These are phyloP conservation scores for Oriolus oriolus DNA, from an alignment of 2,113 vertebrate genomes.

Conservation along the genomic window DNA sequence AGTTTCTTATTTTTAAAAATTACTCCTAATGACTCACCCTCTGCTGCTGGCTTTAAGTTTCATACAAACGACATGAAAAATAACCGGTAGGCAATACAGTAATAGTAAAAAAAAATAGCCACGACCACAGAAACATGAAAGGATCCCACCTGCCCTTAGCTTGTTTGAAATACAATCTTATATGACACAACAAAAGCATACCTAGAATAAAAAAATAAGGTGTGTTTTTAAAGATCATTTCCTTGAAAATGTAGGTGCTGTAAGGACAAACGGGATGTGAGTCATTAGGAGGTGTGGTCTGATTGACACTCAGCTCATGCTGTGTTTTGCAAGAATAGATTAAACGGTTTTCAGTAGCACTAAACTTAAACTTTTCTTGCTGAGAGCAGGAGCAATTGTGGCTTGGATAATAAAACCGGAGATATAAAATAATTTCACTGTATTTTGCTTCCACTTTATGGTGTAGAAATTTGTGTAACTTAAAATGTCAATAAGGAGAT, in stretches of 20 bases:
- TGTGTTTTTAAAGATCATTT: neutral
- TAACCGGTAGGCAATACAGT: neutral
- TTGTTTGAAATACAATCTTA: neutral
- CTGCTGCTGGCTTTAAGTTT: neutral
- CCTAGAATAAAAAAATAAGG: neutral
- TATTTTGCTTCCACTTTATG: neutral
- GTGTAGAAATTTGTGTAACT: neutral
- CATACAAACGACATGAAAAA: neutral
- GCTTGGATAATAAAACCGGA: neutral
- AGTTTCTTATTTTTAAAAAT: neutral
- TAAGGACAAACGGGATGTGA: neutral
- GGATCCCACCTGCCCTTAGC: neutral
- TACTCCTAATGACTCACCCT: neutral
- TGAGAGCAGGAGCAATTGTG: neutral
- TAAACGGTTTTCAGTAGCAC: neutral
- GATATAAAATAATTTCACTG: neutral
- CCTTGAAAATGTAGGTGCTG: neutral
- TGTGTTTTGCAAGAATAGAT: neutral
- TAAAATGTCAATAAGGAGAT: neutral
- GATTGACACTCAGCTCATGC: neutral
- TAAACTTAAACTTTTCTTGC: constrained; percentile 28
- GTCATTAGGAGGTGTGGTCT: neutral
- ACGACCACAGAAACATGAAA: neutral
- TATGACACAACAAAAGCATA: neutral
- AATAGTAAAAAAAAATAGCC: neutral